These are phyloP conservation scores for Lagopus leucura DNA, from an alignment of 2,113 vertebrate species.

Conservation along the genomic window DNA sequence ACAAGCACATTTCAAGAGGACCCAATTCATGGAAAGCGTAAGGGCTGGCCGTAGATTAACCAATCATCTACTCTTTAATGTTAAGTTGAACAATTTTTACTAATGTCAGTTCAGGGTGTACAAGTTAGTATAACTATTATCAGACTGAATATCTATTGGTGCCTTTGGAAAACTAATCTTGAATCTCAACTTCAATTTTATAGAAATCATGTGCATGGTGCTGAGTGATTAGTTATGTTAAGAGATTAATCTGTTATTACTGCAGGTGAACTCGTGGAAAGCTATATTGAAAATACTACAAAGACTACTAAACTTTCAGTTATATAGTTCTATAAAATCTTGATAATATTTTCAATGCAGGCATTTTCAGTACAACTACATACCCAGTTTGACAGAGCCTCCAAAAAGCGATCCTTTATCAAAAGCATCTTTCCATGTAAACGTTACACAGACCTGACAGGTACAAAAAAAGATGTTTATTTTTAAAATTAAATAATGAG, in stretches of 20 bases:
- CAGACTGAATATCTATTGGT: neutral
- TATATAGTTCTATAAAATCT: neutral
- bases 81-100: neutral
- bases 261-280: neutral
- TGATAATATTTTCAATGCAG: neutral
- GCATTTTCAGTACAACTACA: conserved; percentile 47
- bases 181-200: neutral
- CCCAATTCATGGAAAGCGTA: neutral
- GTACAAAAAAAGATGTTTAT: neutral
- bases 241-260: neutral
- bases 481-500: neutral
- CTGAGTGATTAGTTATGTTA: neutral
- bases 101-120: neutral
- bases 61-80: neutral
- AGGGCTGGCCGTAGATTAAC: neutral
- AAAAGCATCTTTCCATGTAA: conserved; percentile 99
- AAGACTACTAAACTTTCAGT: neutral
- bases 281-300: neutral
- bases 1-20: neutral
- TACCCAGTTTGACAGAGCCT: conserved; percentile 95
- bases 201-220: neutral
- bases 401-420: conserved; percentile 99
- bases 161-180: neutral
- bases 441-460: conserved; percentile 92
- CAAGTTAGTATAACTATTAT: neutral